A percentile compares a stretch with the other conserved stretches of the same genome.
Conservation (phyloP, 92 coral and sea anemone species). For the Porites divaricata region DNA sequence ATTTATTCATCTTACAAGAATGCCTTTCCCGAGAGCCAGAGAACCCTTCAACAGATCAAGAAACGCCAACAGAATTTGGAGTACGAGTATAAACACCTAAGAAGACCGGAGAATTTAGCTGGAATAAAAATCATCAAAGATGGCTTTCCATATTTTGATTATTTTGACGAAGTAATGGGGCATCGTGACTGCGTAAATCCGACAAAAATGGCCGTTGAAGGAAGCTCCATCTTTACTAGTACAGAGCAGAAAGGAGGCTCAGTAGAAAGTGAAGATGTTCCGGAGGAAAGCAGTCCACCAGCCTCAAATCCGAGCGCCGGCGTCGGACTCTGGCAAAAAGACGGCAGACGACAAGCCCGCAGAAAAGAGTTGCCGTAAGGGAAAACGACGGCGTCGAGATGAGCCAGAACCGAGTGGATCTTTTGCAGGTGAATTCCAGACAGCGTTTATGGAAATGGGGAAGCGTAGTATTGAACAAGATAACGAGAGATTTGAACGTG, state of each 20-base stretch:
- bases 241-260: neutral
- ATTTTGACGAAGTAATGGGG: slow-evolving; percentile 17
- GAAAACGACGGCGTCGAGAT: neutral
- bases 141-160: slow-evolving; percentile 48
- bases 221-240: slow-evolving; percentile 22
- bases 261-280: neutral
- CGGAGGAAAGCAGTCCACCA: neutral
- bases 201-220: slow-evolving; percentile 54
- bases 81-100: slow-evolving; percentile 28
- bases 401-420: slow-evolving; percentile 7
- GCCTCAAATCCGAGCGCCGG: slow-evolving; percentile 1
- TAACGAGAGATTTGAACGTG: slow-evolving; percentile 17
- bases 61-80: too few relatives aligned
- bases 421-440: too few relatives aligned
- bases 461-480: slow-evolving; percentile 26
- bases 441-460: slow-evolving; percentile 3
- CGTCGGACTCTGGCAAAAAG: slow-evolving; percentile 10
- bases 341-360: slow-evolving; percentile 15
- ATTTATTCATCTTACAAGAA: slow-evolving; percentile 40
- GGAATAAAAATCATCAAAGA: slow-evolving; percentile 48
- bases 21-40: too few relatives aligned
- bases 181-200: slow-evolving; percentile 49
- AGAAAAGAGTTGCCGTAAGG: neutral
- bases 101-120: slow-evolving; percentile 47
- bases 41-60: too few relatives aligned